A percentile compares a stretch with the other conserved stretches of the same genome.
phyloP scores from a whole-genome alignment of 1,140 invertebrate genomes.

The Octopus bimaculoides region DNA sequence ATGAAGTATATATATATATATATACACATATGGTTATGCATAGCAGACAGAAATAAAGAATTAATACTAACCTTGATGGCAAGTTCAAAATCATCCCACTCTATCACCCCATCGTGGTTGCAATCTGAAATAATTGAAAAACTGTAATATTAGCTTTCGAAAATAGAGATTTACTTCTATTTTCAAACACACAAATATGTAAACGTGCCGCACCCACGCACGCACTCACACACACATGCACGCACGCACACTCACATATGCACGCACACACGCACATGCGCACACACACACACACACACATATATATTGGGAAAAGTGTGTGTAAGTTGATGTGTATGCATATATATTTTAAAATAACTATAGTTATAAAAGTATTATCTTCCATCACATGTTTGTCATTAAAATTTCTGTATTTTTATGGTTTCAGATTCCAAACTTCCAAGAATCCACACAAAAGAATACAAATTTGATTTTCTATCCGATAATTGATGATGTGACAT shows the following conservation, averaged over 20 bases:
- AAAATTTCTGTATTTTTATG: too few relatives aligned
- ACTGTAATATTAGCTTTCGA: background rate
- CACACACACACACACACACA: background rate
- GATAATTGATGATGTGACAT: too few relatives aligned
- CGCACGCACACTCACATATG: background rate
- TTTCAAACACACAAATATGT: background rate
- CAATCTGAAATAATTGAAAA: background rate
- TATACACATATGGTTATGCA: too few relatives aligned
- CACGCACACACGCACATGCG: background rate
- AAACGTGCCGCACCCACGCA: background rate
- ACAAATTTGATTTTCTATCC: too few relatives aligned
- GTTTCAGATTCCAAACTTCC: too few relatives aligned
- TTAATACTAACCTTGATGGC: background rate
- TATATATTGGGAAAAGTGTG: background rate
- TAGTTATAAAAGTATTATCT: background rate
- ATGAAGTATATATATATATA: too few relatives aligned
- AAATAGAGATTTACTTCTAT: background rate
- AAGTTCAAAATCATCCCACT: background rate
- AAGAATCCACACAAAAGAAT: too few relatives aligned
- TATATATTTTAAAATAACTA: background rate
- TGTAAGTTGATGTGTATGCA: background rate
- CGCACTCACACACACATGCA: background rate
- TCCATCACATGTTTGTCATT: too few relatives aligned
- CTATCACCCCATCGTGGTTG: slow-evolving; percentile 1
- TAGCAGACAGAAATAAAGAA: background rate